Percentiles rank a stretch among this genome's conserved stretches.
phyloP scores from a whole-genome alignment of 2,113 vertebrate genomes.

The Zosterops lateralis region DNA sequence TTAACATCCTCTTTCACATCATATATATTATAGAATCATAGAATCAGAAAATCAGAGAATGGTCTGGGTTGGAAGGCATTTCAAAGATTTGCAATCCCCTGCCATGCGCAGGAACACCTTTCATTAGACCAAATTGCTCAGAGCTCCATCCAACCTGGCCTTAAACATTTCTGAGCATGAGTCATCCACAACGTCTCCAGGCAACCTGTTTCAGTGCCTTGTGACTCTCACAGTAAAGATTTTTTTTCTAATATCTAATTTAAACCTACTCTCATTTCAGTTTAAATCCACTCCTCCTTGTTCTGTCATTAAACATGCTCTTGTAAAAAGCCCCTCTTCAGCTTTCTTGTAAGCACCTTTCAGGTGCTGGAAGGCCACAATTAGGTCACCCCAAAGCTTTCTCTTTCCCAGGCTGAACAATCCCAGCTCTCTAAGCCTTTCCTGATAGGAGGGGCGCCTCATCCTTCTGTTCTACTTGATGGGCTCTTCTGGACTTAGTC shows the following conservation, averaged over 20 bases:
- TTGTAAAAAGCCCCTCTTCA: neutral
- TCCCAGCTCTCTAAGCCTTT: neutral
- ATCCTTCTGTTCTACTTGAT: neutral
- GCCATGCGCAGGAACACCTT: neutral
- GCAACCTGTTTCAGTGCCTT: neutral
- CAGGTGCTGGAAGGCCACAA: neutral
- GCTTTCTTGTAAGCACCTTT: neutral
- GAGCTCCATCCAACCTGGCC: neutral
- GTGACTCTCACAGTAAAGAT: neutral
- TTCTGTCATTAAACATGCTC: neutral
- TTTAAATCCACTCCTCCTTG: neutral
- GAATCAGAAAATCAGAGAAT: neutral
- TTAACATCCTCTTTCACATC: neutral
- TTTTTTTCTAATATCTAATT: neutral
- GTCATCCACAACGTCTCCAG: neutral
- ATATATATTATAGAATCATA: neutral
- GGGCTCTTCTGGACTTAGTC: neutral
- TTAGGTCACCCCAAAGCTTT: neutral
- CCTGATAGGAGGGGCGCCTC: neutral
- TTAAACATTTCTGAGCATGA: neutral
- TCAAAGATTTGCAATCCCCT: neutral
- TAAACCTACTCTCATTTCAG: neutral
- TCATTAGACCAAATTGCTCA: neutral
- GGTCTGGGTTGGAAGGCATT: neutral
- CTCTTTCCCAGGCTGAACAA: neutral